Conservation (phyloP, 2,113 vertebrate genomes). For the Ameiurus melas region DNA sequence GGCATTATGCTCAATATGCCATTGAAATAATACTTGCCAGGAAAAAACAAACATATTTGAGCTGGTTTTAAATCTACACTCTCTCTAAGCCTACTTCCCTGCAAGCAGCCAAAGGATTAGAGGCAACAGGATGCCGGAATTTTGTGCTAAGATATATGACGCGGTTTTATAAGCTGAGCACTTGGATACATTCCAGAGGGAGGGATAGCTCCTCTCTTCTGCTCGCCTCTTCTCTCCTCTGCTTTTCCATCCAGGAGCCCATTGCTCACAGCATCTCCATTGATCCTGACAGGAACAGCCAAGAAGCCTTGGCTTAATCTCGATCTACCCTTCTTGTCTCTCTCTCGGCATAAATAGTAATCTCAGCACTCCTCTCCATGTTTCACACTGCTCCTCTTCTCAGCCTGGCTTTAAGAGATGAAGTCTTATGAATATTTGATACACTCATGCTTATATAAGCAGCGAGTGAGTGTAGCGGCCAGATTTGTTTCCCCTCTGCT, state of each 20-base stretch:
- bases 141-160: constrained; percentile 33
- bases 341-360: constrained; percentile 22
- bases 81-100: constrained; percentile 13
- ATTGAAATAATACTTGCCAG: background rate
- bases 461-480: constrained; percentile 8
- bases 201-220: constrained; percentile 35
- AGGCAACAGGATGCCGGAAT: constrained; percentile 32
- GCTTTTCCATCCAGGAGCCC: constrained; percentile 3
- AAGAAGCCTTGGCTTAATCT: constrained; percentile 17
- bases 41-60: background rate
- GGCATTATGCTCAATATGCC: background rate
- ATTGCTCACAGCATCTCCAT: constrained; percentile 15
- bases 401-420: constrained; percentile 1
- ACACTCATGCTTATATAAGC: constrained; percentile 47
- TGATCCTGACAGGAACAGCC: constrained; percentile 26
- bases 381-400: constrained; percentile 20
- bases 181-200: constrained; percentile 24
- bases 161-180: constrained; percentile 35
- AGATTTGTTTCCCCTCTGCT: constrained; percentile 4
- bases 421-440: constrained; percentile 43
- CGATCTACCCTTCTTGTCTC: constrained; percentile 13
- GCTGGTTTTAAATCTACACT: constrained; percentile 21
- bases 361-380: constrained; percentile 9
- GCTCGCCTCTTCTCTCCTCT: constrained; percentile 7
- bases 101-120: constrained; percentile 26